Evolutionary conservation across 2,888 invertebrate species (phyloP), one percentile per base, ranked within the genome.

Genomic region (Cyclophora punctaria): DNA sequence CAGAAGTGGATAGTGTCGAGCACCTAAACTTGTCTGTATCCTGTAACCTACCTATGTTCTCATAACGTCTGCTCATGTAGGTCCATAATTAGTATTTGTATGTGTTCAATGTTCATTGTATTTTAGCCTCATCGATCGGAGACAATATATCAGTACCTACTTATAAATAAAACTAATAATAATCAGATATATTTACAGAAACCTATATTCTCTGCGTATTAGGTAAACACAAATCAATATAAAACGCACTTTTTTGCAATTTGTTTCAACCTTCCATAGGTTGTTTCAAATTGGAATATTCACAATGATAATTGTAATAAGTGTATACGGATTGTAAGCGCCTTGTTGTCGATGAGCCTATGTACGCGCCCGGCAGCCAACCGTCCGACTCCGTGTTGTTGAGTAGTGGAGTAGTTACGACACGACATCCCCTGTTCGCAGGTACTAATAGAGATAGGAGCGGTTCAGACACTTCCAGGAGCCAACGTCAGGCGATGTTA

Each of bases 401-500:
- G 20, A 20, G 20, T 53, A 57, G 52, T 63, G 63, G 63, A 58
- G 75, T 78, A 86, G 90, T 71, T 83, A 62, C 87, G 73, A 69
- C 83, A 62, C 87, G 73, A 69, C 76, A 78, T 74, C 78, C 73
- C 77, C 80, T 88, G 85, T 86, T 87, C 75, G 71, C 89, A 89
- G 89, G 90, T 73, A 66, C 73, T 83, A 89, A 87, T 82, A 91
- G 90, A 90, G 91, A 92, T 90, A 92, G 92, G 89, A 90, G 91
- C 83, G 90, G 80, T 67, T 79, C 81, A 69, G 84, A 81, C 70
- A 81, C 91, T 79, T 93, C 94, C 84, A 91, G 92, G 83, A 91
- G 93, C 86, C 94, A 94, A 91, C 93, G 94, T 74, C 94, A 94
- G 83, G 95, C 95, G 87, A 94, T 95, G 86, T 92, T 96, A 90